These are phyloP conservation scores for Etia nguti DNA, from an alignment of 2,113 vertebrate species.

Conservation along the genomic window DNA sequence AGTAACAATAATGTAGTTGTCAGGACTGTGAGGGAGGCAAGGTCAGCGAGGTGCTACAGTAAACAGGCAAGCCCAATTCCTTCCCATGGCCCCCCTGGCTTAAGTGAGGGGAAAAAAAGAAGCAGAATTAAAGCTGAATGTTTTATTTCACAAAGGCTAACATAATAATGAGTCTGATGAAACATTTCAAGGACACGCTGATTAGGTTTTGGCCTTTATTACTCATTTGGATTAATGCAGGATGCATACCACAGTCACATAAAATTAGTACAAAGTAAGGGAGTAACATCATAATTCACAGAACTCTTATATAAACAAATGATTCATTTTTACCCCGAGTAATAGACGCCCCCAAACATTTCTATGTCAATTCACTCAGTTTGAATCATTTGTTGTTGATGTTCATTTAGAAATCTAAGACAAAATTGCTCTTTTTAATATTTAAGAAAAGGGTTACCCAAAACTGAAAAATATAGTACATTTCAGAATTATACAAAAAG, in stretches of 20 bases:
- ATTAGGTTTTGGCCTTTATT: not conserved
- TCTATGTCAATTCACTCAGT: not conserved
- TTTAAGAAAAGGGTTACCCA: rapidly evolving
- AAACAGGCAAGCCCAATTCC: constrained; percentile 17
- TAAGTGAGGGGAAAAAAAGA: not conserved
- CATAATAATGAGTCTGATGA: not conserved
- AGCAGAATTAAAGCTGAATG: not conserved
- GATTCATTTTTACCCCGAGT: not conserved
- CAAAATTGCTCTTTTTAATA: not conserved
- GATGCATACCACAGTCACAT: not conserved
- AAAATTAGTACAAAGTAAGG: not conserved
- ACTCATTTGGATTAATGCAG: not conserved
- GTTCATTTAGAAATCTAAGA: not conserved
- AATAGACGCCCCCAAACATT: not conserved
- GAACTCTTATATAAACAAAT: not conserved
- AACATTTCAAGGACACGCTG: not conserved
- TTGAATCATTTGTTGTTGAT: not conserved
- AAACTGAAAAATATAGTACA: not conserved
- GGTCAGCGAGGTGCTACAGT: constrained; percentile 16
- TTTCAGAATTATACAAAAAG: not conserved
- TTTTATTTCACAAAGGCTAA: not conserved
- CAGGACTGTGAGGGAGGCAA: constrained; percentile 46
- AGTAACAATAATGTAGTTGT: constrained; percentile 52
- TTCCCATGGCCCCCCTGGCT: constrained; percentile 8
- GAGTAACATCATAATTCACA: not conserved